Percentiles rank a stretch among this genome's conserved stretches.
Evolutionary conservation across 2,797 vertebrate genomes (phyloP).

Genomic region (Odontamblyopus rebecca): DNA sequence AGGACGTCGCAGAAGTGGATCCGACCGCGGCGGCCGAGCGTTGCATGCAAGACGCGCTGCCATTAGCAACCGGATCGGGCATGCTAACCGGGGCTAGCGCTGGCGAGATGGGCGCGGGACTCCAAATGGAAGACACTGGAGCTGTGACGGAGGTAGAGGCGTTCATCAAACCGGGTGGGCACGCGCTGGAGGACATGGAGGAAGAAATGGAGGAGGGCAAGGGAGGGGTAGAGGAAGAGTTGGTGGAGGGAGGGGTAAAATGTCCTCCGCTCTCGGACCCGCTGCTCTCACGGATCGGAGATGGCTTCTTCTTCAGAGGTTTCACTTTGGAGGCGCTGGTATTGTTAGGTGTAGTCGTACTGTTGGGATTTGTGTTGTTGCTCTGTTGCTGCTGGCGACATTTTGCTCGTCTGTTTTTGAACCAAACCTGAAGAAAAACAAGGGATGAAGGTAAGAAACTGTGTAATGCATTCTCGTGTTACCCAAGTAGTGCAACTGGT

Average conservation of each 20-base stretch:
- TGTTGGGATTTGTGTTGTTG: slow-evolving; percentile 56
- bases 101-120: slow-evolving; percentile 92
- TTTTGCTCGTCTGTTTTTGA: slow-evolving; percentile 95
- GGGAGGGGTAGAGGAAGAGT: slow-evolving; percentile 83
- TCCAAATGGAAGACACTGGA: slow-evolving; percentile 93
- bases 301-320: slow-evolving; percentile 91
- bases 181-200: slow-evolving; percentile 52
- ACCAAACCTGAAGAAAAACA: slow-evolving; percentile 87
- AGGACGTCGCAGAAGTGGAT: slow-evolving; percentile 72
- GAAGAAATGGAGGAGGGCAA: slow-evolving; percentile 64
- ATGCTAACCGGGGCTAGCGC: slow-evolving; percentile 77
- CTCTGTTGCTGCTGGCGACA: slow-evolving; percentile 92
- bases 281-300: slow-evolving; percentile 88
- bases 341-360: not conserved
- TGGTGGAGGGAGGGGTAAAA: slow-evolving; percentile 89
- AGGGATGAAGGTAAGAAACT: slow-evolving; percentile 25
- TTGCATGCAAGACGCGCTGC: slow-evolving; percentile 92
- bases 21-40: slow-evolving; percentile 74
- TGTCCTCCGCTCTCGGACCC: slow-evolving; percentile 93
- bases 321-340: slow-evolving; percentile 84
- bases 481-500: too few relatives aligned
- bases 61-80: slow-evolving; percentile 79
- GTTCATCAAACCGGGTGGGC: slow-evolving; percentile 63
- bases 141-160: slow-evolving; percentile 72
- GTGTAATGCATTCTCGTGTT: not conserved